phyloP scores from a whole-genome alignment of 2,113 vertebrate genomes.

The Petroica traversi region DNA sequence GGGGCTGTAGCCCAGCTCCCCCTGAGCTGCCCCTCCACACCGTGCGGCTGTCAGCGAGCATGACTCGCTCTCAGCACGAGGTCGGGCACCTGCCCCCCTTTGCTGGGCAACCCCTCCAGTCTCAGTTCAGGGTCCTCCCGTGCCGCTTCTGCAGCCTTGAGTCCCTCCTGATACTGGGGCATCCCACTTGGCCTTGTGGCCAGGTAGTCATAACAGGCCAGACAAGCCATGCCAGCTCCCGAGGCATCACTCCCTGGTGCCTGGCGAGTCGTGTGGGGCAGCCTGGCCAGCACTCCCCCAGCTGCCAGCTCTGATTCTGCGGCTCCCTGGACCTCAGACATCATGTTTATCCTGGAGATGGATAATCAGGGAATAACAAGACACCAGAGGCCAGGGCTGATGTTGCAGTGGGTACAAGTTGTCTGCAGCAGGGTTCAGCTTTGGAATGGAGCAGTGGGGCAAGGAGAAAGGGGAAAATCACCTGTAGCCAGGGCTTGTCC shows the following conservation, averaged over 20 bases:
- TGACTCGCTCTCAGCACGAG: fast-evolving
- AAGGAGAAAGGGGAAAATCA: not conserved
- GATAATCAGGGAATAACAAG: slow-evolving; percentile 22
- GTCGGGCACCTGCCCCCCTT: not conserved
- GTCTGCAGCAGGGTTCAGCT: not conserved
- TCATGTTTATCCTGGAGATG: not conserved
- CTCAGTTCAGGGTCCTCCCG: not conserved
- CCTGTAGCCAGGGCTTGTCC: not conserved
- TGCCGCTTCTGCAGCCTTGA: slow-evolving; percentile 39
- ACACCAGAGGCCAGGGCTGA: not conserved
- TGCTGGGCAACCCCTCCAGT: not conserved
- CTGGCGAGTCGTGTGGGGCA: not conserved
- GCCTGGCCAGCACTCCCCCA: not conserved
- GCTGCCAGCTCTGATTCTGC: not conserved
- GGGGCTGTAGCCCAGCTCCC: not conserved
- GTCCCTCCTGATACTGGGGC: slow-evolving; percentile 13
- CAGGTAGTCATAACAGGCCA: slow-evolving; percentile 54
- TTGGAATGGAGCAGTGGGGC: not conserved
- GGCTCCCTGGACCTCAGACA: not conserved
- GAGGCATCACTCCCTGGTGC: not conserved
- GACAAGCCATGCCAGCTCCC: not conserved
- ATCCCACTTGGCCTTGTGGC: slow-evolving; percentile 43
- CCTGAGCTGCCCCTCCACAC: not conserved
- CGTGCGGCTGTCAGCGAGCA: fast-evolving
- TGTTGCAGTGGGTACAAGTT: not conserved